These are phyloP conservation scores for Acronicta alni DNA, from an alignment of 2,888 invertebrate species.

Conservation along the genomic window DNA sequence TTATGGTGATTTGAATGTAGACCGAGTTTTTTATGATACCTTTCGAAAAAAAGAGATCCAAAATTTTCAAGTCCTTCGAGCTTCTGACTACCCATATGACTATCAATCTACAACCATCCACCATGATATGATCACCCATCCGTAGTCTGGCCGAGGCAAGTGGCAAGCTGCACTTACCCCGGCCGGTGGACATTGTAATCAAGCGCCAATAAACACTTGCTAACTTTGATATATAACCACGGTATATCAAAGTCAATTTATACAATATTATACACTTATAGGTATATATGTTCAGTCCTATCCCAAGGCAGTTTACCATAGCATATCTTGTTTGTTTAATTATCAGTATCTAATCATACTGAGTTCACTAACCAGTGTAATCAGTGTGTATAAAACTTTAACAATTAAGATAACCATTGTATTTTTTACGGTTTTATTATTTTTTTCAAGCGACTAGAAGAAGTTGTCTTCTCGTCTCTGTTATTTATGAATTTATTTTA, in stretches of 20 bases:
- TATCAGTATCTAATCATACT: slow-evolving; percentile 38
- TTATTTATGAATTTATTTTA: no score
- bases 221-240: no score
- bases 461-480: no score
- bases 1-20: not conserved
- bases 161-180: no score
- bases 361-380: slow-evolving; percentile 43
- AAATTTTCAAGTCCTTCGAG: no score
- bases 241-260: no score
- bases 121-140: not conserved
- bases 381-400: slow-evolving; percentile 25
- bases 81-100: no score
- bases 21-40: not conserved
- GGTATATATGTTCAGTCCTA: slow-evolving; percentile 25
- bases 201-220: no score
- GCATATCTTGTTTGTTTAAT: slow-evolving; percentile 26
- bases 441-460: not conserved
- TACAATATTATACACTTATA: not conserved
- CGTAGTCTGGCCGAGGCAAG: not conserved
- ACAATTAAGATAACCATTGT: slow-evolving; percentile 34
- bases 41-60: not conserved
- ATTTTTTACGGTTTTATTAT: not conserved
- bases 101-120: no score
- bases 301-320: slow-evolving; percentile 34
- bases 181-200: no score